A percentile compares a stretch with the other conserved stretches of the same genome.
Conservation (phyloP, 2,797 vertebrate genomes). For the Oophaga sylvatica region DNA sequence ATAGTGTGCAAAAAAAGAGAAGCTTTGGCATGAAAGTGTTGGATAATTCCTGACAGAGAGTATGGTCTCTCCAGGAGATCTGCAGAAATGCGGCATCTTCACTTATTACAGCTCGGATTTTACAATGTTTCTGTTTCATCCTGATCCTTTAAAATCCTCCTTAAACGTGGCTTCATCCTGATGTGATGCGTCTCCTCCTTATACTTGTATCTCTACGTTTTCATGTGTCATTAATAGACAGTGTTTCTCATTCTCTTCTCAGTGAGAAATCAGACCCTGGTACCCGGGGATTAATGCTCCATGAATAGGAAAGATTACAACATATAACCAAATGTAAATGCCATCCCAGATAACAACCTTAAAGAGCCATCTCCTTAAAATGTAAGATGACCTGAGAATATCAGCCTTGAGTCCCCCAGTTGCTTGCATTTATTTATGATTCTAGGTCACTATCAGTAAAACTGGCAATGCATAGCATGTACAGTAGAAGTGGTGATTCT, state of each 20-base stretch:
- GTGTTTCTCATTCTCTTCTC: background rate
- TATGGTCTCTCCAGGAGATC: background rate
- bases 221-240: background rate
- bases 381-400: too few relatives aligned
- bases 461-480: too few relatives aligned
- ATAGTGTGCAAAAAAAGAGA: background rate
- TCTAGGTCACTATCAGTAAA: too few relatives aligned
- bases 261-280: background rate
- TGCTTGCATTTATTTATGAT: too few relatives aligned
- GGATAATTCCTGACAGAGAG: background rate
- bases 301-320: background rate
- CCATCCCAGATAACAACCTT: background rate
- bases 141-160: conserved; percentile 1
- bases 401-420: too few relatives aligned
- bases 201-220: background rate
- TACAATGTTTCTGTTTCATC: background rate
- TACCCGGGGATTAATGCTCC: background rate
- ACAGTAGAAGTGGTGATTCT: too few relatives aligned
- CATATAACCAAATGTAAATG: background rate
- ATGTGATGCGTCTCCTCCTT: background rate
- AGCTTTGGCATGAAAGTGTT: background rate
- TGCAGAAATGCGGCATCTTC: background rate
- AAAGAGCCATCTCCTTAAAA: background rate
- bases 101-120: background rate
- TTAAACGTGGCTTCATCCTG: background rate